Conservation (phyloP, 2,797 vertebrate species). For the Sylvia borin region DNA sequence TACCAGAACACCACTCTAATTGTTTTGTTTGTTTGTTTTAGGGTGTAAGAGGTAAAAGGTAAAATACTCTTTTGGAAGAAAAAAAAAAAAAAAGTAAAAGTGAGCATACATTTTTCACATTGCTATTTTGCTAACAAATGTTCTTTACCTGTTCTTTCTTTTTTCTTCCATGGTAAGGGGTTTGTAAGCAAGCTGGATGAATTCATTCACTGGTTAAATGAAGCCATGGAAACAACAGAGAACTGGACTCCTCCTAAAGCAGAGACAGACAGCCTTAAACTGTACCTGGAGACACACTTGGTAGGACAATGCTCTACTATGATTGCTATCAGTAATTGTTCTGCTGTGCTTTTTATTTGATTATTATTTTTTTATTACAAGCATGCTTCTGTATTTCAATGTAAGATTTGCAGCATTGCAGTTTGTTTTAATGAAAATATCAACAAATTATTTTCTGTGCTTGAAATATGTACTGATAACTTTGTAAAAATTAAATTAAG, state of each 20-base stretch:
- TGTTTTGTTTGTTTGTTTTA: not conserved
- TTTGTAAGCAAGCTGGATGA: conserved; percentile 94
- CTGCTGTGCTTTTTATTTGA: conserved; percentile 31
- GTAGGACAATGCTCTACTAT: conserved; percentile 78
- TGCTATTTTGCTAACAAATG: conserved; percentile 39
- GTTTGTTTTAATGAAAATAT: conserved; percentile 31
- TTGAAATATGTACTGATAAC: not conserved
- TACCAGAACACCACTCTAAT: not conserved
- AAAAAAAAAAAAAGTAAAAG: not conserved
- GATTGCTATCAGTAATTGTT: conserved; percentile 47
- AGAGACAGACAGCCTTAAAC: conserved; percentile 88
- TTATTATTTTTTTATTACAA: conserved; percentile 57
- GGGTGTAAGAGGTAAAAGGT: not conserved
- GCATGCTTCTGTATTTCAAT: conserved; percentile 25
- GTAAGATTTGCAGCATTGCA: conserved; percentile 9
- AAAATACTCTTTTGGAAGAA: not conserved
- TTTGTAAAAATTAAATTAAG: conserved; percentile 12
- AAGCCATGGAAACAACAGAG: conserved; percentile 92
- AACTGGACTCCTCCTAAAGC: conserved; percentile 95
- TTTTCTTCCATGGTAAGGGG: conserved; percentile 76
- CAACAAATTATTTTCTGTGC: not conserved
- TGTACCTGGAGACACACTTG: conserved; percentile 97
- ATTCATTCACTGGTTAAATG: conserved; percentile 94
- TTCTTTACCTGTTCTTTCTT: conserved; percentile 40
- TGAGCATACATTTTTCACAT: conserved; percentile 8